These are phyloP conservation scores for Cerastis leucographa DNA, from an alignment of 2,888 invertebrate species.

Conservation along the genomic window DNA sequence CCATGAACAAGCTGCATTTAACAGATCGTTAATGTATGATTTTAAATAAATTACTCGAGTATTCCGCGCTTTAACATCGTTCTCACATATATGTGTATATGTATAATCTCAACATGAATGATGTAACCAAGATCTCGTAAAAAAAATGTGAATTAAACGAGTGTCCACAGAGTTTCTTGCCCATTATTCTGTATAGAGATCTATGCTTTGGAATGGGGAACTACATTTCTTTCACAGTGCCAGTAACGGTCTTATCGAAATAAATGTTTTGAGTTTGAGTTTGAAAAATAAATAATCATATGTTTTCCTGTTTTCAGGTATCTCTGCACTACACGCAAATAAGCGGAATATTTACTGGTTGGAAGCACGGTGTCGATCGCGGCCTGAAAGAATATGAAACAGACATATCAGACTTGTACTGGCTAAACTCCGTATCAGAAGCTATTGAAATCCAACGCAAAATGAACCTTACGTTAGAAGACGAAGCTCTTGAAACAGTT, in stretches of 20 bases:
- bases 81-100: too few relatives aligned
- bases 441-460: constrained; percentile 92
- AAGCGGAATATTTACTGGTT: constrained; percentile 94
- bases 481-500: constrained; percentile 75
- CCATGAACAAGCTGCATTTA: not conserved
- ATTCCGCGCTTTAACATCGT: too few relatives aligned
- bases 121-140: too few relatives aligned
- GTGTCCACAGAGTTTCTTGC: too few relatives aligned
- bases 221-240: too few relatives aligned
- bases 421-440: constrained; percentile 95
- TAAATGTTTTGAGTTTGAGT: too few relatives aligned
- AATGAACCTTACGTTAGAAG: constrained; percentile 84
- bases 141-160: too few relatives aligned
- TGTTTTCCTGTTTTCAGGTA: constrained; percentile 86
- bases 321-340: constrained; percentile 94
- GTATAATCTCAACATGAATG: too few relatives aligned
- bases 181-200: too few relatives aligned
- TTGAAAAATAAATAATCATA: not conserved
- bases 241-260: too few relatives aligned
- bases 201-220: too few relatives aligned
- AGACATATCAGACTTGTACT: constrained; percentile 92
- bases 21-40: not conserved
- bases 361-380: constrained; percentile 92
- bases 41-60: not conserved
- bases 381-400: constrained; percentile 91